phyloP scores from a whole-genome alignment of 2,888 invertebrate genomes.

The Scrobipalpa atriplicella region DNA sequence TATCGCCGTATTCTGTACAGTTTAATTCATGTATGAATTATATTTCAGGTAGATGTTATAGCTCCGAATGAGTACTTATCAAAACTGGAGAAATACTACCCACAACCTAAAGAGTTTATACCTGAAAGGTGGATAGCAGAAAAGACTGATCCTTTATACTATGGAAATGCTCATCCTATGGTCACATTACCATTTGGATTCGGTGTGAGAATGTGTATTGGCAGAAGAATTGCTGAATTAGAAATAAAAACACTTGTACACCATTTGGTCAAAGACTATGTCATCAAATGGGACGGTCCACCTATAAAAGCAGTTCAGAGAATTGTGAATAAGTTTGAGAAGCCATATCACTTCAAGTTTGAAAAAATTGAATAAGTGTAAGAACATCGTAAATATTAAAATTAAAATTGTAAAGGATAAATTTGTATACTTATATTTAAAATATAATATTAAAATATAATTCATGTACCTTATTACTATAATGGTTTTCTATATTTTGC shows the following conservation, averaged over 20 bases:
- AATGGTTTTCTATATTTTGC: slow-evolving; percentile 93
- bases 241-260: slow-evolving; percentile 83
- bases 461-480: slow-evolving; percentile 37
- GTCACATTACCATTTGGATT: slow-evolving; percentile 86
- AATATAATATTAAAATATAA: not conserved
- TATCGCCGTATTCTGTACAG: too few species aligned
- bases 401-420: not conserved
- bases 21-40: too few species aligned
- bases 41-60: slow-evolving; percentile 86
- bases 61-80: slow-evolving; percentile 89
- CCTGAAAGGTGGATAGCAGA: slow-evolving; percentile 88
- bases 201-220: slow-evolving; percentile 86
- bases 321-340: slow-evolving; percentile 57
- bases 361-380: slow-evolving; percentile 36
- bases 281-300: slow-evolving; percentile 68
- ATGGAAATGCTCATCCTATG: slow-evolving; percentile 82
- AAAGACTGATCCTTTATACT: slow-evolving; percentile 67
- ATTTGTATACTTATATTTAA: not conserved
- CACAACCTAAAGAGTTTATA: slow-evolving; percentile 79
- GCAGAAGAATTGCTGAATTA: slow-evolving; percentile 87
- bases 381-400: not conserved
- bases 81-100: slow-evolving; percentile 78
- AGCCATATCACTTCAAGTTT: slow-evolving; percentile 63
- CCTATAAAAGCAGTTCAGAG: slow-evolving; percentile 57
- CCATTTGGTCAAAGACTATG: slow-evolving; percentile 56